These are phyloP conservation scores for Catocala fraxini DNA, from an alignment of 2,888 invertebrate genomes.

Conservation along the genomic window DNA sequence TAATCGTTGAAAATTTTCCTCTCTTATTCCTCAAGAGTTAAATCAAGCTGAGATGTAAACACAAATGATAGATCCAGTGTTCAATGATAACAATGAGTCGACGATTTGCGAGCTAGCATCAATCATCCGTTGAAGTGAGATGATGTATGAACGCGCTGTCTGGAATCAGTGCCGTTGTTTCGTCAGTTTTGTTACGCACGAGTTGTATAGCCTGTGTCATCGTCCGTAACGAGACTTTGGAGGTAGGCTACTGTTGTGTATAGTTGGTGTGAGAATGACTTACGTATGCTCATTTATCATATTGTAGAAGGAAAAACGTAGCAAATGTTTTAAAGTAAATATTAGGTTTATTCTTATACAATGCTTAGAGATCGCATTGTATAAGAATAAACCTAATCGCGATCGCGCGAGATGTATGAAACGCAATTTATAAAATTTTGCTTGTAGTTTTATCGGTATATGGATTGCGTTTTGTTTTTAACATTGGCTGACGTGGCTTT, in stretches of 20 bases:
- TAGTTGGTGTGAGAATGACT: neutral
- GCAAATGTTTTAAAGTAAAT: neutral
- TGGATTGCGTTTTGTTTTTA: no score
- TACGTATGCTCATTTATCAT: neutral
- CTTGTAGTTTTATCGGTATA: no score
- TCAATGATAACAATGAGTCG: slow-evolving; percentile 62
- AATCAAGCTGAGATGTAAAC: slow-evolving; percentile 10
- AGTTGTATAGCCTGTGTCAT: slow-evolving; percentile 9
- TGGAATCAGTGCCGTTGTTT: slow-evolving; percentile 56
- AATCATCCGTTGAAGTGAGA: slow-evolving; percentile 58
- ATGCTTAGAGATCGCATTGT: no score
- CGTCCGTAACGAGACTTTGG: slow-evolving; percentile 4
- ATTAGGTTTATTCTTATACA: no score
- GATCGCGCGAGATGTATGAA: no score
- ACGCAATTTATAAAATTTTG: no score
- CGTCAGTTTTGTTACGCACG: slow-evolving; percentile 21
- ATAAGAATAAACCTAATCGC: no score
- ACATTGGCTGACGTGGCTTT: no score
- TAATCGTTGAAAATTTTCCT: neutral
- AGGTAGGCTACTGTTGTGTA: neutral
- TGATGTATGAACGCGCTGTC: slow-evolving; percentile 59
- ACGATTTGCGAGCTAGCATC: slow-evolving; percentile 55
- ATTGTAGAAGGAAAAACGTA: no score
- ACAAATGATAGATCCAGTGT: slow-evolving; percentile 9
- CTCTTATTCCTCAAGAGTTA: neutral